Evolutionary conservation across 1,140 invertebrate genomes (phyloP), one percentile per base, ranked within the genome.

Genomic region (Gonioctena quinquepunctata): DNA sequence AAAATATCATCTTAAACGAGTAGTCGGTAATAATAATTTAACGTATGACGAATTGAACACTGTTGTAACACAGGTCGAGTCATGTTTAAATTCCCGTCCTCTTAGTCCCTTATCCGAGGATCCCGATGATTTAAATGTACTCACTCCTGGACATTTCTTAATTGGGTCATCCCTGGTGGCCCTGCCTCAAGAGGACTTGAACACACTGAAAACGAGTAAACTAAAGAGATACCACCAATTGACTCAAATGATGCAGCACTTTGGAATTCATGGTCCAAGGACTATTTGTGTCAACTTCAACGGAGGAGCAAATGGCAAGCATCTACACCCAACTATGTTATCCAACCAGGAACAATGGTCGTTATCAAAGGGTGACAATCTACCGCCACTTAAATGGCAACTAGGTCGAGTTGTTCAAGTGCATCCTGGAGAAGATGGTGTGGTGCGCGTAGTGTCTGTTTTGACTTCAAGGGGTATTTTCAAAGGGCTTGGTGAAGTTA

Each of bases 371-470:
- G 72, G 77, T n/a, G 76, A 78, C 49, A 71, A 73, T 22, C 13
- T 69, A 11, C 71, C 73, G 8, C 71, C 74, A 7, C 23, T 60
- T 8, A 63, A 75, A 33, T 82, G 81, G 79, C 16, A 8, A 7
- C 16, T 83, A 28, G 83, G 76, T 4, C 66, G 81, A 19, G 78
- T 84, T 7, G 59, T 60, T 5, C 64, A 83, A 52, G 21, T 80
- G 7, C 78, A 80, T 70, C 78, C 79, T 16, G 82, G 81, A 6
- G 23, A 22, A 6, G 82, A 84, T 67, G 75, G 74, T 1, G 56
- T 74, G 18, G 78, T 81, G 3, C 56, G 83, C 62, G 80, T 81
- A 0, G 80, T 76, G 0, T 76, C 71, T 13, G 52, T 85, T 0
- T 77, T 81, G 73, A 83, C 82, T 18, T 8, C 23, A 2, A 13